These are phyloP conservation scores for Periphyllus acericola DNA, from an alignment of 2,888 invertebrate species.

Conservation along the genomic window DNA sequence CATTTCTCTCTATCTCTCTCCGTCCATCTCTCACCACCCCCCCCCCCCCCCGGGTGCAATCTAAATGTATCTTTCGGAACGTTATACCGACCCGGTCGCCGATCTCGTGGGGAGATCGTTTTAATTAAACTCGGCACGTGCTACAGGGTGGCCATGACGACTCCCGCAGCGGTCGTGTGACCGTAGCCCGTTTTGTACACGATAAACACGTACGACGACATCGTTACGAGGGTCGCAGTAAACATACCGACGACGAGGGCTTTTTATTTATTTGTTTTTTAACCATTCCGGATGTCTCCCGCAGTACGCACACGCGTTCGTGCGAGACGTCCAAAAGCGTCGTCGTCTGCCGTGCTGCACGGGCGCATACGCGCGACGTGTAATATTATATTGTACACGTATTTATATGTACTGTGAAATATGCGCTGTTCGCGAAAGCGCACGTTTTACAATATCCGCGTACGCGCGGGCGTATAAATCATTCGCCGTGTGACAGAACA, in stretches of 20 bases:
- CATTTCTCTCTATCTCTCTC: not conserved
- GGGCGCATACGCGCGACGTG: not conserved
- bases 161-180: too few relatives aligned
- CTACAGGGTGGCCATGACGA: too few relatives aligned
- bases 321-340: not conserved
- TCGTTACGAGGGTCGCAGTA: too few relatives aligned
- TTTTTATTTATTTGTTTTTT: too few relatives aligned
- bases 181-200: too few relatives aligned
- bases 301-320: not conserved
- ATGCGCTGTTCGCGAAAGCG: not conserved
- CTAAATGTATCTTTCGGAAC: not conserved
- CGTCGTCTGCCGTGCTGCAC: not conserved
- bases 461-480: constrained; percentile 21
- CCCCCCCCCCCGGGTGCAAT: not conserved
- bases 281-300: too few relatives aligned
- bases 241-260: too few relatives aligned
- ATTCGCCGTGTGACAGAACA: not conserved
- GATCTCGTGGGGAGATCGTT: not conserved
- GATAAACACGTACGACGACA: too few relatives aligned
- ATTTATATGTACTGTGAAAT: not conserved
- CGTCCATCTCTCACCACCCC: not conserved
- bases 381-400: not conserved
- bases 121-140: constrained; percentile 17
- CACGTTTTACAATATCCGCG: constrained; percentile 6
- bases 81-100: not conserved